A percentile compares a stretch with the other conserved stretches of the same genome.
phyloP scores from a whole-genome alignment of 1,140 invertebrate species.

The Notospermus geniculatus region DNA sequence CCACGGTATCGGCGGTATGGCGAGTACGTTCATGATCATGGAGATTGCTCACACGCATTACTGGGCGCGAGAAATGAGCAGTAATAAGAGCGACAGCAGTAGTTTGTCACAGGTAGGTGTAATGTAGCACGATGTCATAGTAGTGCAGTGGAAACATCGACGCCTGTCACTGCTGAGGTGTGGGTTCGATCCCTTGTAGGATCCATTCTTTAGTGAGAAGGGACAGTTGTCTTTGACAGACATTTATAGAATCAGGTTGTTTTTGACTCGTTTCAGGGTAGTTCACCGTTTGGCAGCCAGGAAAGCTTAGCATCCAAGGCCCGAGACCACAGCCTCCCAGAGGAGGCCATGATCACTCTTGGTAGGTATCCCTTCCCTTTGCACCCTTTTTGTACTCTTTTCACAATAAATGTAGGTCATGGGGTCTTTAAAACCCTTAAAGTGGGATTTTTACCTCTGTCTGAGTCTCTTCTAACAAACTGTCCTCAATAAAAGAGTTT shows the following conservation, averaged over 20 bases:
- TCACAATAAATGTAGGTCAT: too few species aligned
- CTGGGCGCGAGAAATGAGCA: conserved; percentile 79
- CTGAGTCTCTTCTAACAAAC: too few species aligned
- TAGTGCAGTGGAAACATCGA: conserved; percentile 35
- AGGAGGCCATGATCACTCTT: conserved; percentile 12
- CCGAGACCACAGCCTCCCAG: conserved; percentile 27
- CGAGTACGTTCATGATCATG: conserved; percentile 91
- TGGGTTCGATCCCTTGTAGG: not conserved
- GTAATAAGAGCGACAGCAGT: conserved; percentile 48
- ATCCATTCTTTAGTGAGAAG: not conserved
- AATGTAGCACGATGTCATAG: not conserved
- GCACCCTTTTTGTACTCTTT: too few species aligned
- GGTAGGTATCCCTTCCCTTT: conserved; percentile 1
- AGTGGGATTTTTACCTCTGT: too few species aligned
- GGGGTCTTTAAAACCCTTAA: too few species aligned
- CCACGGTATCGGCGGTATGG: conserved; percentile 94
- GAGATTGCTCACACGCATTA: conserved; percentile 99
- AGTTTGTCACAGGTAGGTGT: conserved; percentile 36
- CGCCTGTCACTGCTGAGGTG: too few species aligned
- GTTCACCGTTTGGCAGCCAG: conserved; percentile 73
- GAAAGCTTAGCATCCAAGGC: conserved; percentile 63
- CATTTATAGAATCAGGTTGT: not conserved
- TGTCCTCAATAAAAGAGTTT: too few species aligned
- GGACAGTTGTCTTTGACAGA: not conserved
- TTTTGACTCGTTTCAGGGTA: conserved; percentile 56